phyloP scores from a whole-genome alignment of 1,140 invertebrate species.

The Trigoniulus corallinus region DNA sequence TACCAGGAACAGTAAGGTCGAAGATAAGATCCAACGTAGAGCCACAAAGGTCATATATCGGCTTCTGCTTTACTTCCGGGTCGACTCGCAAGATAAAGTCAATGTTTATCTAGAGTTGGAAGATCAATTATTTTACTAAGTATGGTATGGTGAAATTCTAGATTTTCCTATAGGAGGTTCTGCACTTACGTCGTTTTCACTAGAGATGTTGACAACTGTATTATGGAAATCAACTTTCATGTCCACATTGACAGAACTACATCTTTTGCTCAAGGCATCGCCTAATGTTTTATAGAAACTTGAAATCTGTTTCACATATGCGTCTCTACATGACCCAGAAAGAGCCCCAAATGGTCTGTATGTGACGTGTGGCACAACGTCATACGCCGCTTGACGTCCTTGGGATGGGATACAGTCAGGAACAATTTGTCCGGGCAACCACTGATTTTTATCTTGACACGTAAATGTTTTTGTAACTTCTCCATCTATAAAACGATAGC shows the following conservation, averaged over 20 bases:
- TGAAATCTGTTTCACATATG: conserved; percentile 67
- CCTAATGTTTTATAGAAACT: conserved; percentile 68
- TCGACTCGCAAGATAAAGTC: conserved; percentile 74
- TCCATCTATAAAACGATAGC: conserved; percentile 78
- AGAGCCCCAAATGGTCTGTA: conserved; percentile 81
- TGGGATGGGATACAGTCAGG: conserved; percentile 88
- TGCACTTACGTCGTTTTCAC: conserved; percentile 15
- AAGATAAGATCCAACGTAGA: conserved; percentile 84
- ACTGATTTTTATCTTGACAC: conserved; percentile 53
- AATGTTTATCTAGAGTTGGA: conserved; percentile 32
- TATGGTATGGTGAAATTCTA: no score
- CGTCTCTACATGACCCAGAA: conserved; percentile 56
- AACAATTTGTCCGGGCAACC: conserved; percentile 68
- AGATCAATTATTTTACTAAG: neutral
- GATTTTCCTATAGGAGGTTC: neutral
- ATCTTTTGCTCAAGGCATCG: conserved; percentile 65
- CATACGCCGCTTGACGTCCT: conserved; percentile 82
- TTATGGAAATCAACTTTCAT: conserved; percentile 84
- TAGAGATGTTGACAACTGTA: conserved; percentile 66
- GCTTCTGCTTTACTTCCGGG: conserved; percentile 66
- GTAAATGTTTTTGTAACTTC: conserved; percentile 67
- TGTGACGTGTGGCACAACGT: conserved; percentile 69
- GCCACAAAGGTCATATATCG: conserved; percentile 85
- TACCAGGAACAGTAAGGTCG: conserved; percentile 78
- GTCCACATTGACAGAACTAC: conserved; percentile 74